These are phyloP conservation scores for Pseudoatta argentina DNA, from an alignment of 1,140 invertebrate species.

Conservation along the genomic window DNA sequence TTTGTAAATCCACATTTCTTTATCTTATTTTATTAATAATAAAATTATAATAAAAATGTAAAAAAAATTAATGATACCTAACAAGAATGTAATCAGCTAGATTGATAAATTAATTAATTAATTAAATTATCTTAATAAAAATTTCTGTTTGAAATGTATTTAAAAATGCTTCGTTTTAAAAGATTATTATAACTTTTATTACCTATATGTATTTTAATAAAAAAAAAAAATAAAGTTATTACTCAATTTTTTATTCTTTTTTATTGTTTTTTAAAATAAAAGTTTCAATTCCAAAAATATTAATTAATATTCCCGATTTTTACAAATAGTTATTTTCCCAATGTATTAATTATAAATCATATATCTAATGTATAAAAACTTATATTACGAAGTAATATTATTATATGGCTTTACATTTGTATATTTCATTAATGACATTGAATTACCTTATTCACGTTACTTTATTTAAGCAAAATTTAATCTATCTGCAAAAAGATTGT, in stretches of 20 bases:
- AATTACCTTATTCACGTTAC: background rate
- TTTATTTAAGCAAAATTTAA: slow-evolving; percentile 12
- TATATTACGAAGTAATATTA: background rate
- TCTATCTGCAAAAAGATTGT: background rate
- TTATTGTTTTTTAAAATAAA: background rate
- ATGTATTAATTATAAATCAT: background rate
- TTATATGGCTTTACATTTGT: background rate
- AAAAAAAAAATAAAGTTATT: background rate
- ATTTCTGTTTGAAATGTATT: too few relatives aligned
- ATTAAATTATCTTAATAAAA: too few relatives aligned
- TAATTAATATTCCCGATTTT: background rate
- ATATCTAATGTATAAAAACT: background rate
- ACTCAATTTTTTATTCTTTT: background rate
- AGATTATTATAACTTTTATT: too few relatives aligned
- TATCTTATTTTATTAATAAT: background rate
- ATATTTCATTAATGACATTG: background rate
- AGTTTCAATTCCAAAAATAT: background rate
- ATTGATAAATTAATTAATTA: too few relatives aligned
- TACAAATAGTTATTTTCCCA: background rate
- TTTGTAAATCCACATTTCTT: background rate
- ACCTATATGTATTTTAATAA: background rate
- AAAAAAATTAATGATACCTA: too few relatives aligned
- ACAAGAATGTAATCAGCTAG: too few relatives aligned
- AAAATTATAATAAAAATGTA: background rate
- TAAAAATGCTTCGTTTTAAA: too few relatives aligned